Evolutionary conservation across 2,113 vertebrate species (phyloP), one percentile per base, ranked within the genome.

Genomic region (Chloropsis hardwickii): DNA sequence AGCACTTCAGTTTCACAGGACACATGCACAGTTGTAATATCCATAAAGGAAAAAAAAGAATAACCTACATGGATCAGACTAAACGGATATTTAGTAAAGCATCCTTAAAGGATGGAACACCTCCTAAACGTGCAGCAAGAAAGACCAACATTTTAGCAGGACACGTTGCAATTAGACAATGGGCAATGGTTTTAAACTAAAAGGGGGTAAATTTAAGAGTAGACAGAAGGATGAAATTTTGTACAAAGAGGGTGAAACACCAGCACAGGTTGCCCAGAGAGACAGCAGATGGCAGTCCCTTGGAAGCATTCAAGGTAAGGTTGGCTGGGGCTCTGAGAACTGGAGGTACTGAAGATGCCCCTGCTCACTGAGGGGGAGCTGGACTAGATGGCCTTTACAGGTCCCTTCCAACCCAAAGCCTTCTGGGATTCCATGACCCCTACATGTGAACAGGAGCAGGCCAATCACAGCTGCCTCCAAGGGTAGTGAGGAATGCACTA

Each of bases 401-500:
- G 35, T 14, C 28, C 64, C 48, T 79, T 62, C 25, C 40, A 40
- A 21, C 15, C 23, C 29, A 70, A 40, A 54, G 28, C 23, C 21
- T 20, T 14, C 56, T 17, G 29, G 29, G 40, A 70, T 3, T 39
- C 47, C n/a, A 5, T 17, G 29, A 23, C 21, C 39, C 57, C 48
- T 47, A 56, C 37, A 42, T 2, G 9, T 27, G 42, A 78, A 20
- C 19, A 73, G 37, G 15, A 77, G 15, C 13, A 45, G 8, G 8
- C 8, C 54, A 51, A 0, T 11, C 37, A 50, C 33, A 69, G 64
- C 45, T 60, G 29, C 21, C 65, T 65, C 42, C 79, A 44, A 40
- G 51, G 44, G 15, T 4, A 35, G 0, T 1, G 2, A 28, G 29
- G 29, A 85, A 25, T 6, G 39, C n/a, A 53, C 8, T 27, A 47